phyloP scores from a whole-genome alignment of 1,140 invertebrate species.

The Arctopsyche grandis region DNA sequence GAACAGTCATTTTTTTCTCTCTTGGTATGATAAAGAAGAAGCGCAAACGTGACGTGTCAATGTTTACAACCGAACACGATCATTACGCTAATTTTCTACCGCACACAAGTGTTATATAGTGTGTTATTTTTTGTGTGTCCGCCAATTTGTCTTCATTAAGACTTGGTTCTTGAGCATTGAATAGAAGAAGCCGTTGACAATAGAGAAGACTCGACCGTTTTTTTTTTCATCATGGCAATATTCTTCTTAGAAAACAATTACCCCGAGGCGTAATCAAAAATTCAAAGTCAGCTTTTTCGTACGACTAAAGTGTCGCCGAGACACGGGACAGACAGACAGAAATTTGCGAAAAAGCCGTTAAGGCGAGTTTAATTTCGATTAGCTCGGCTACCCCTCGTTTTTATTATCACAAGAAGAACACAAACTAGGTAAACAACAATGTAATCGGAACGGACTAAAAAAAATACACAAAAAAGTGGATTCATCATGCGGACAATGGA shows the following conservation, averaged over 20 bases:
- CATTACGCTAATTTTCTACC: neutral
- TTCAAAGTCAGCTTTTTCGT: neutral
- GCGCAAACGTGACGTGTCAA: neutral
- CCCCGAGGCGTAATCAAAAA: neutral
- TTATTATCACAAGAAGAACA: neutral
- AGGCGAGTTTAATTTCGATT: constrained; percentile 19
- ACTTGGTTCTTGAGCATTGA: neutral
- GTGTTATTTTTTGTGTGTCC: neutral
- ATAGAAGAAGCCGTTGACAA: neutral
- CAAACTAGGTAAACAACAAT: too few species aligned
- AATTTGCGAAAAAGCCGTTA: neutral
- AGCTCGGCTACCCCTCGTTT: neutral
- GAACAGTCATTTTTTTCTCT: too few species aligned
- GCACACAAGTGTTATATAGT: neutral
- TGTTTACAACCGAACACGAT: neutral
- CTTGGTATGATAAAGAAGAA: too few species aligned
- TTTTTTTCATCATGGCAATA: neutral
- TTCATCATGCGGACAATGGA: too few species aligned
- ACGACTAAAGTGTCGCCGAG: neutral
- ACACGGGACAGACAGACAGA: neutral
- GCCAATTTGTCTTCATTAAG: constrained; percentile 30
- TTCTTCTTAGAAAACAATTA: constrained; percentile 17
- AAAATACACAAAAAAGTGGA: too few species aligned
- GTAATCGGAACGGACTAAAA: too few species aligned
- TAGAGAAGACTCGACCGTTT: neutral